Evolutionary conservation across 2,888 invertebrate genomes (phyloP).

Genomic region (Merodon equestris): DNA sequence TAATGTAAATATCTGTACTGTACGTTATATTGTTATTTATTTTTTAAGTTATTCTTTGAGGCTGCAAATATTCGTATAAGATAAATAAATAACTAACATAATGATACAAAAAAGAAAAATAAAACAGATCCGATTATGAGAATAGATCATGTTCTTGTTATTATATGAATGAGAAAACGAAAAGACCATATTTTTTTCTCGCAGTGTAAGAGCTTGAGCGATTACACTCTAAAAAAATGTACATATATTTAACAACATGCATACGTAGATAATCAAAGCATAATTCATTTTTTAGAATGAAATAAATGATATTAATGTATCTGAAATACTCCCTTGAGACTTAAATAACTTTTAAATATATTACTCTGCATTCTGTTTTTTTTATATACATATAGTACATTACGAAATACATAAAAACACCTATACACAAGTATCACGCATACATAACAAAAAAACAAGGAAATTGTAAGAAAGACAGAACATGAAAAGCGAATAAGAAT

Average conservation of each 20-base stretch:
- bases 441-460: not conserved
- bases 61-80: slow-evolving; percentile 72
- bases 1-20: slow-evolving; percentile 58
- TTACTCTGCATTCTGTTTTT: slow-evolving; percentile 32
- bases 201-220: slow-evolving; percentile 48
- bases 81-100: slow-evolving; percentile 15
- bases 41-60: slow-evolving; percentile 78
- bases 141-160: no score
- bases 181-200: slow-evolving; percentile 20
- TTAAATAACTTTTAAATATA: slow-evolving; percentile 51
- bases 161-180: no score
- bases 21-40: slow-evolving; percentile 76
- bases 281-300: slow-evolving; percentile 50
- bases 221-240: slow-evolving; percentile 56
- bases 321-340: slow-evolving; percentile 60
- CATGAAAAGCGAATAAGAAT: not conserved
- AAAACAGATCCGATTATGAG: no score
- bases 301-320: slow-evolving; percentile 53
- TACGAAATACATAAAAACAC: slow-evolving; percentile 5
- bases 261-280: slow-evolving; percentile 52
- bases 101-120: no score
- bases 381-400: not conserved
- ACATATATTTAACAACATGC: slow-evolving; percentile 23
- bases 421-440: slow-evolving; percentile 6
- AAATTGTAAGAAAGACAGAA: not conserved